Evolutionary conservation across 2,888 invertebrate genomes (phyloP), one percentile per base, ranked within the genome.

Genomic region (Melinaea marsaeus): DNA sequence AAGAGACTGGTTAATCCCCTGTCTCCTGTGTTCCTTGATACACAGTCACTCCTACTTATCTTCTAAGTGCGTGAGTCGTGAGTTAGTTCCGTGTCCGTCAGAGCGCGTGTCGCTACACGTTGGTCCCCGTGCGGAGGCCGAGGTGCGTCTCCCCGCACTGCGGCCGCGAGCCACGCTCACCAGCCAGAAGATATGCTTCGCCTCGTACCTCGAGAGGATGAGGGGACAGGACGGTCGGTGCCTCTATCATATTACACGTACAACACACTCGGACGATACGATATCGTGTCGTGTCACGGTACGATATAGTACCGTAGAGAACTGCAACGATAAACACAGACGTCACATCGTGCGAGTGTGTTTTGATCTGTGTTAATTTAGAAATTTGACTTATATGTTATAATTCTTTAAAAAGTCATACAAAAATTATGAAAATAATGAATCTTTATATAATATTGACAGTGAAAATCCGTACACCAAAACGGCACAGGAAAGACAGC

Each of bases 121-220:
- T 48, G 90, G 90, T 0, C 90, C 90, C 0, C 72, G 81, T 0
- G 90, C 93, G 0, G 93, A 92, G 22, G 92, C 93, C 2, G 89
- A 92, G 71, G 93, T 96, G 59, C 94, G 95, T 72, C 80, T 95
- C 35, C 95, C 96, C 0, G 92, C 94, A 54, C 91, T 96, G 22
- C 94, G 94, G 74, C 92, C 95, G 57, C 94, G 94, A 51, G 96
- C 96, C 76, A 95, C 94, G 76, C 87, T 95, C 47, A 95, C 95
- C 64, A 95, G 94, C 74, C 93, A 95, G 74, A 95, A 94, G 74
- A 94, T 96, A 32, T 95, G 95, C 79, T 92, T 96, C 72, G 93
- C 93, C 60, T 94, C 95, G 0, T 95, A 96, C 72, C 93, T 96
- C 72, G 94, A 94, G 76, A 90, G 95, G 47, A 91, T 95, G 75